Percentiles rank a stretch among this genome's conserved stretches.
Conservation (phyloP, 2,888 invertebrate species). For the Leucophenga maculata region DNA sequence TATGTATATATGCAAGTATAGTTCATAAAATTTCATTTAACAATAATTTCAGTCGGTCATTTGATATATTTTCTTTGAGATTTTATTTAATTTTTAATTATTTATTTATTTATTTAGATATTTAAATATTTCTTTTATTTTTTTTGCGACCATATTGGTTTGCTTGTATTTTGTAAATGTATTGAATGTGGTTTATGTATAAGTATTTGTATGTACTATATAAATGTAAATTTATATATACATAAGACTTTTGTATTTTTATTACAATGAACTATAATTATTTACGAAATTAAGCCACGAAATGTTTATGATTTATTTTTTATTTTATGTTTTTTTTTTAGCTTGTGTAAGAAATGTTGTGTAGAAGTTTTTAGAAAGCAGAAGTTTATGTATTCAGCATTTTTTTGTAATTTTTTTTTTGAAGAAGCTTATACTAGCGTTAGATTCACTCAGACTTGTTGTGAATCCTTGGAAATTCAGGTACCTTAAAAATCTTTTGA, state of each 20-base stretch:
- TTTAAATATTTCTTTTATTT: constrained; percentile 22
- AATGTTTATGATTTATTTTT: constrained; percentile 24
- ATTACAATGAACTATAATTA: constrained; percentile 28
- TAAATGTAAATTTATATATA: constrained; percentile 10
- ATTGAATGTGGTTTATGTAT: constrained; percentile 21
- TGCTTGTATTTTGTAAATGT: constrained; percentile 27
- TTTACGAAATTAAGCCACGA: constrained; percentile 3
- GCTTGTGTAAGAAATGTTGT: too few species aligned
- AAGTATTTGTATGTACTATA: constrained; percentile 6
- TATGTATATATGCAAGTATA: constrained; percentile 56
- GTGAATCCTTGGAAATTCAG: constrained; percentile 57
- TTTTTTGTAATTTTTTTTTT: constrained; percentile 39
- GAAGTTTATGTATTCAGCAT: constrained; percentile 20
- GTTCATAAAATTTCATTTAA: constrained; percentile 66
- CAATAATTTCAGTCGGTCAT: constrained; percentile 70
- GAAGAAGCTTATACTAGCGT: constrained; percentile 54
- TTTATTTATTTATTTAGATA: not conserved
- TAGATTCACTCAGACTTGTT: constrained; percentile 46
- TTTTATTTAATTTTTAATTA: constrained; percentile 16
- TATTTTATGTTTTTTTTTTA: constrained; percentile 42
- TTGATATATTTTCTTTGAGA: constrained; percentile 42
- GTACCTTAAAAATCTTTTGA: constrained; percentile 64
- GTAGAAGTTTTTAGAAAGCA: too few species aligned
- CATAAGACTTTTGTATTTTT: constrained; percentile 19
- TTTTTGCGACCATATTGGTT: constrained; percentile 30